Conservation (phyloP, 2,113 vertebrate species). For the Thymallus thymallus region DNA sequence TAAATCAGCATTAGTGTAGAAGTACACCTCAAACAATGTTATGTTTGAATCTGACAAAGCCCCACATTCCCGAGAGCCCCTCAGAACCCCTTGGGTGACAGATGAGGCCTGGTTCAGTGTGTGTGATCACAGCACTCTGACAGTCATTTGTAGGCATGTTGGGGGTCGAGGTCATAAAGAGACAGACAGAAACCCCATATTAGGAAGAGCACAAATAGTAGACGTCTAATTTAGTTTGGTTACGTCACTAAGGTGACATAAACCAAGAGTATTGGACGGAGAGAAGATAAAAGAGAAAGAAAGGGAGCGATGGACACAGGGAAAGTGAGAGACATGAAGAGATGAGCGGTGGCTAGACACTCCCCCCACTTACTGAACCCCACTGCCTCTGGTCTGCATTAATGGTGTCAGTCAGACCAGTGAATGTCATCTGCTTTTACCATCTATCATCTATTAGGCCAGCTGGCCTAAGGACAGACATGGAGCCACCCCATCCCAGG, state of each 20-base stretch:
- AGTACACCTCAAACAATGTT: neutral
- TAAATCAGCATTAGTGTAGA: neutral
- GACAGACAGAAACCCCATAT: neutral
- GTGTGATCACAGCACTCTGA: constrained; percentile 2
- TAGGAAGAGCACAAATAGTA: neutral
- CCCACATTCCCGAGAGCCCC: neutral
- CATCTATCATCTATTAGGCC: neutral
- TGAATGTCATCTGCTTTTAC: neutral
- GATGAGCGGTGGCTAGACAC: neutral
- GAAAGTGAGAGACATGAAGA: neutral
- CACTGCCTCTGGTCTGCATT: neutral
- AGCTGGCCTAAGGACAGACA: neutral
- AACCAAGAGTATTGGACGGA: neutral
- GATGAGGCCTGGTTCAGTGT: constrained; percentile 9
- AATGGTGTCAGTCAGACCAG: neutral
- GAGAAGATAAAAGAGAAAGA: neutral
- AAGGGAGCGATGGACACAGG: neutral
- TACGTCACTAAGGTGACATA: too few relatives aligned
- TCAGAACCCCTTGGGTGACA: constrained; percentile 16
- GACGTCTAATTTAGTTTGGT: neutral
- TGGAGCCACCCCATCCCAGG: neutral
- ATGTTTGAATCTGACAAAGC: constrained; percentile 9
- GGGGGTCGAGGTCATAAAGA: constrained; percentile 8
- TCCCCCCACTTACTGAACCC: neutral
- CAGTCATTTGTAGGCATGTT: constrained; percentile 1